Percentiles rank a stretch among this genome's conserved stretches.
Evolutionary conservation across 2,888 invertebrate species (phyloP).

Genomic region (Ichneumoninae sp.): DNA sequence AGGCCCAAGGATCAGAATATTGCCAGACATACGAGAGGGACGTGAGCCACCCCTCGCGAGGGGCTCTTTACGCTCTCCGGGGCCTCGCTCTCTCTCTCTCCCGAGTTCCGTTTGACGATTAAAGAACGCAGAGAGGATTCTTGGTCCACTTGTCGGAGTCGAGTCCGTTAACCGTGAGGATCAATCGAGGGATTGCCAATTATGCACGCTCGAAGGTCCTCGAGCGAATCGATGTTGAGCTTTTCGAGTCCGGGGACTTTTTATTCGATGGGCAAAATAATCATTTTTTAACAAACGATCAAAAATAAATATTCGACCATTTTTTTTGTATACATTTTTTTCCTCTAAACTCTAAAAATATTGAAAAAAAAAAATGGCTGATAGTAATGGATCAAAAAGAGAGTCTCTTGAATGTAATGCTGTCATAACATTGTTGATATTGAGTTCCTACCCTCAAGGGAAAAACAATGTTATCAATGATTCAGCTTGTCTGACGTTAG

Average conservation of each 20-base stretch:
- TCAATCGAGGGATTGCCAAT: constrained; percentile 23
- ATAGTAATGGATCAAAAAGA: no score
- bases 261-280: no score
- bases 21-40: constrained; percentile 56
- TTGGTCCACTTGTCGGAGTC: constrained; percentile 23
- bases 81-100: constrained; percentile 34
- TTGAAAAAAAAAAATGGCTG: no score
- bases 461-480: not conserved
- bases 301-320: no score
- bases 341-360: no score
- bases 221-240: not conserved
- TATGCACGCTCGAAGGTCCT: constrained; percentile 11
- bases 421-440: no score
- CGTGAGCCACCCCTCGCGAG: constrained; percentile 19
- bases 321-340: no score
- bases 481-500: not conserved
- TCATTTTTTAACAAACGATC: no score
- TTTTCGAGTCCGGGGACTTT: not conserved
- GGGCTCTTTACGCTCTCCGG: not conserved
- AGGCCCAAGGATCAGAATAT: constrained; percentile 65
- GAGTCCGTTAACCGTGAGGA: constrained; percentile 18
- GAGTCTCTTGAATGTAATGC: no score
- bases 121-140: not conserved
- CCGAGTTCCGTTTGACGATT: constrained; percentile 40
- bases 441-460: not conserved